phyloP scores from a whole-genome alignment of 2,113 vertebrate genomes.

The Calidris pugnax region DNA sequence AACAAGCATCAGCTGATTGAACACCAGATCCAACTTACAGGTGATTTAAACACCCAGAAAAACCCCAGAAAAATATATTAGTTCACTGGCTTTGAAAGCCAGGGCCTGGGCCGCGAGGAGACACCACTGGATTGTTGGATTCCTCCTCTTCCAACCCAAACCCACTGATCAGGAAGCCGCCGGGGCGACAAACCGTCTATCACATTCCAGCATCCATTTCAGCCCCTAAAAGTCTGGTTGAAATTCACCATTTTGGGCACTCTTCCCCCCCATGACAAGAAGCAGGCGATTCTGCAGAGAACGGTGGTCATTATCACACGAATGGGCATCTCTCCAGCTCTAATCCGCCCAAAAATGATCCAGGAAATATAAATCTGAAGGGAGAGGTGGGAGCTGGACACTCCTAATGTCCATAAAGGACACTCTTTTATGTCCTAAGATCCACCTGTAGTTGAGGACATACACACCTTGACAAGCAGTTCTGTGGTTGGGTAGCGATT shows the following conservation, averaged over 20 bases:
- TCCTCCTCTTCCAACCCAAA: neutral
- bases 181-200: fast-evolving
- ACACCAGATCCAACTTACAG: neutral
- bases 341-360: neutral
- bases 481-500: neutral
- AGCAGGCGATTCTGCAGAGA: neutral
- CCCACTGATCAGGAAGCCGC: neutral
- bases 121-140: neutral
- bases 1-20: neutral
- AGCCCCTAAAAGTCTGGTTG: neutral
- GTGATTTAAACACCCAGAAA: neutral
- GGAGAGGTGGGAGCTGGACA: neutral
- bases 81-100: neutral
- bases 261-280: neutral
- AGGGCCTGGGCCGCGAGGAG: neutral
- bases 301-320: neutral
- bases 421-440: too few species aligned
- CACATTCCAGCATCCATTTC: neutral
- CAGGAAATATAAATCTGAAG: neutral
- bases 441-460: neutral
- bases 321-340: fast-evolving
- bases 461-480: neutral
- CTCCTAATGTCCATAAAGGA: too few species aligned
- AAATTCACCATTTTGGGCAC: neutral
- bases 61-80: neutral